Evolutionary conservation across 2,113 vertebrate species (phyloP), one percentile per base, ranked within the genome.

Genomic region (Anarrhichthys ocellatus): DNA sequence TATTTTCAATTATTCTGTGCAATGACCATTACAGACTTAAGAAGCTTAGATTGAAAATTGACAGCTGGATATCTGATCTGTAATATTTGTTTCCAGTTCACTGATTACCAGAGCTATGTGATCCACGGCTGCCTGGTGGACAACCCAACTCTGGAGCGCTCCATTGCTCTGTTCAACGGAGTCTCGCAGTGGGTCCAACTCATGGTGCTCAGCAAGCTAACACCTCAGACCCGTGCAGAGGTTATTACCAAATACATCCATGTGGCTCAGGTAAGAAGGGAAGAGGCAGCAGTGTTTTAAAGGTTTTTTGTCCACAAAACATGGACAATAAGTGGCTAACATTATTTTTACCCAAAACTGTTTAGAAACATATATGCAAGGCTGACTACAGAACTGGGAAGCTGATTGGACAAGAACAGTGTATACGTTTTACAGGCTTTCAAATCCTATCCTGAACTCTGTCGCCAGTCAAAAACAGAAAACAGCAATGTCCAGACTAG

Each of bases 171-270:
- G 87, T 99, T 99, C 93, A 99, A 99, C 20, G 97, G 98, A 1
- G 96, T 99, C 81, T 99, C 98, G 10, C 99, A 99, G 88, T 99
- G 98, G 98, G 98, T 99, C 69, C 98, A 99, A 80, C 93, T 99
- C 84, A 99, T 99, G 98, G 97, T 99, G 83, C 97, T 99, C 76
- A 99, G 97, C 93, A 99, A 99, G 88, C 97, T 98, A 44, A 99
- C 97, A 2, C 96, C 98, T 18, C 97, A 97, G 87, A 97, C 97
- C 92, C 96, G 98, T 15, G 98, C 97, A 66, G 96, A 98, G 80
- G 98, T 99, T 84, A 98, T 99, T 92, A 97, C 96, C 70, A 99
- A 99, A 88, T 99, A 98, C 92, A 99, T 99, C 91, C 96, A 99
- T 63, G 97, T 99, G 84, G 97, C 98, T 61, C 96, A 99, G 96